Conservation (phyloP, 2,797 vertebrate species). For the Phaenicophaeus curvirostris region DNA sequence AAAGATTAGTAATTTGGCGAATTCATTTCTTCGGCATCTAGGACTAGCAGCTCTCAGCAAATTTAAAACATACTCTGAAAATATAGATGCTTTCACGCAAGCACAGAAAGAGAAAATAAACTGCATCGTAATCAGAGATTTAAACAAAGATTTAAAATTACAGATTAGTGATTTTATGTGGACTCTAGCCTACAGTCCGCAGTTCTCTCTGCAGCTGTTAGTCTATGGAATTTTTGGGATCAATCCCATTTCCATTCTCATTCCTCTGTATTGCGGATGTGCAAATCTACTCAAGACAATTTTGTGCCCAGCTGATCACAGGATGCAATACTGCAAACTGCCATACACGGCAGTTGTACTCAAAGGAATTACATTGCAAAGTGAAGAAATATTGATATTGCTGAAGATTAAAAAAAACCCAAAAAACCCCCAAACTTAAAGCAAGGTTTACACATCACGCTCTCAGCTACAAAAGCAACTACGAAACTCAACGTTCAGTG, state of each 20-base stretch:
- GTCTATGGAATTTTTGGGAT: conserved; percentile 13
- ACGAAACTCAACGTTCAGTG: not conserved
- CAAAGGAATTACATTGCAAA: not conserved
- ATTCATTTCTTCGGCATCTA: conserved; percentile 35
- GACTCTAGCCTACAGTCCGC: not conserved
- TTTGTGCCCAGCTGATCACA: not conserved
- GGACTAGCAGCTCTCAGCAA: not conserved
- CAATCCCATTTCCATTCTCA: conserved; percentile 20
- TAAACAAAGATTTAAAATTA: conserved; percentile 59
- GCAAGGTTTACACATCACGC: not conserved
- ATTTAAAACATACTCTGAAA: conserved; percentile 28
- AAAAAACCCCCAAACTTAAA: not conserved
- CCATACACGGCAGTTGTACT: accelerated
- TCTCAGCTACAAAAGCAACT: not conserved
- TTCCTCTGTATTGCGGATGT: conserved; percentile 5
- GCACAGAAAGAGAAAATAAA: conserved; percentile 36
- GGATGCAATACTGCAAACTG: not conserved
- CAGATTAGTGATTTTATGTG: conserved; percentile 36
- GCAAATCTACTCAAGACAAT: not conserved
- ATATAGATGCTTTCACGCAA: conserved; percentile 5
- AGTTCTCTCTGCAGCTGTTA: conserved; percentile 44
- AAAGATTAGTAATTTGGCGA: conserved; percentile 26
- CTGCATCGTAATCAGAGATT: not conserved
- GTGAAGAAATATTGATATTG: not conserved
- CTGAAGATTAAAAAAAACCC: not conserved